Conservation (phyloP, 2,888 invertebrate genomes). For the Baccha elongata region DNA sequence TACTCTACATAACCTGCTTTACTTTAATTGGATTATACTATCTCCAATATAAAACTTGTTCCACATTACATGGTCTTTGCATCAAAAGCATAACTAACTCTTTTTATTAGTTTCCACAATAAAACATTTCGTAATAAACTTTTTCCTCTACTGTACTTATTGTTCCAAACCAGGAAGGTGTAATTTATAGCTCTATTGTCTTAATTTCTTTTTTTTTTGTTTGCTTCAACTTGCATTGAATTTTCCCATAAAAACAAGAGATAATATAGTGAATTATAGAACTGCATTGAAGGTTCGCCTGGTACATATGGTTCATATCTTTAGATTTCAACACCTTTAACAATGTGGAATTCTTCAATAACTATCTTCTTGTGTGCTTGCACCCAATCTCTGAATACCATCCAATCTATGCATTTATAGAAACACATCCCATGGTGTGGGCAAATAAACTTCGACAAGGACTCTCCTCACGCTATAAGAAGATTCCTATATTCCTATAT, state of each 20-base stretch:
- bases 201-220: conserved; percentile 8
- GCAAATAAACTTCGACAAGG: conserved; percentile 30
- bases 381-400: not conserved
- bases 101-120: conserved; percentile 26
- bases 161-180: conserved; percentile 45
- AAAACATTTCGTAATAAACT: conserved; percentile 56
- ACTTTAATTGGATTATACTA: not conserved
- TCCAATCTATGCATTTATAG: no score
- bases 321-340: conserved; percentile 31
- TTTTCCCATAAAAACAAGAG: conserved; percentile 42
- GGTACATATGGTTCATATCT: not conserved
- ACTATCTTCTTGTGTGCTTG: conserved; percentile 5
- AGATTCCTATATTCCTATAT: no score
- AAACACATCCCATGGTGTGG: not conserved
- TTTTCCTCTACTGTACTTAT: conserved; percentile 36
- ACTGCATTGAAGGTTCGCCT: conserved; percentile 17
- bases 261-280: conserved; percentile 69
- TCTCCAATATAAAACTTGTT: not conserved
- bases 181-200: conserved; percentile 64
- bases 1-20: no score
- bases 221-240: conserved; percentile 16
- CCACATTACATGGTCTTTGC: not conserved
- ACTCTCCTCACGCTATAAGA: conserved; percentile 2
- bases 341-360: conserved; percentile 1
- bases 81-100: not conserved